Percentiles rank a stretch among this genome's conserved stretches.
phyloP scores from a whole-genome alignment of 2,113 vertebrate species.

The Mormyrus lacerda region DNA sequence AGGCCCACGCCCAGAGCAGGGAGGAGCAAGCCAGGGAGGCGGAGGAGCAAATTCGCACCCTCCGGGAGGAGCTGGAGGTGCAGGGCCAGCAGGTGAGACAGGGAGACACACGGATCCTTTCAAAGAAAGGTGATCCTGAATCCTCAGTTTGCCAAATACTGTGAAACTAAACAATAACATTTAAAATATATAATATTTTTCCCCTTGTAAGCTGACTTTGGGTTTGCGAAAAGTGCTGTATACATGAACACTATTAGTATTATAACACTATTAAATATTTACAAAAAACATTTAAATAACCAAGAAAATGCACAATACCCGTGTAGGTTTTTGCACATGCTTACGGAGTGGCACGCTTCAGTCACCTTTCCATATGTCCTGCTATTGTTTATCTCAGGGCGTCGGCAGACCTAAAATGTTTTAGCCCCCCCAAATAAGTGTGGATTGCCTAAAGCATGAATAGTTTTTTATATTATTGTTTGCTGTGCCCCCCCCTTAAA shows the following conservation, averaged over 20 bases:
- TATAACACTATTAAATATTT: not conserved
- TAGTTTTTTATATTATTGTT: too few species aligned
- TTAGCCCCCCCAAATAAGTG: too few species aligned
- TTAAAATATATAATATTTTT: not conserved
- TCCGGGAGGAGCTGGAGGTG: slow-evolving; percentile 19
- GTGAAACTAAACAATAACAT: not conserved
- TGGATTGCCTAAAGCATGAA: too few species aligned
- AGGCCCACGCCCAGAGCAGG: not conserved
- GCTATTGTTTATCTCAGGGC: not conserved
- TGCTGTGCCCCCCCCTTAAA: too few species aligned
- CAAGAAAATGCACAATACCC: not conserved
- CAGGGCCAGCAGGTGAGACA: slow-evolving; percentile 25
- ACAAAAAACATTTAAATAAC: not conserved
- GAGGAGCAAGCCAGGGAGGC: slow-evolving; percentile 7
- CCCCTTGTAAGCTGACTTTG: not conserved
- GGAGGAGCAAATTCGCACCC: not conserved
- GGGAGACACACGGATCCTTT: not conserved
- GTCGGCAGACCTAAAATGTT: too few species aligned
- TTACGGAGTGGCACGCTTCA: not conserved
- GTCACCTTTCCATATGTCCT: not conserved
- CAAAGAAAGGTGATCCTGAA: not conserved
- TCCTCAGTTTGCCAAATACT: not conserved
- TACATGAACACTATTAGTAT: not conserved
- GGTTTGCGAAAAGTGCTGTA: not conserved
- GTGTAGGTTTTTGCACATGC: too few species aligned